Evolutionary conservation across 2,888 invertebrate species (phyloP).

Genomic region (Tryphoninae sp.): DNA sequence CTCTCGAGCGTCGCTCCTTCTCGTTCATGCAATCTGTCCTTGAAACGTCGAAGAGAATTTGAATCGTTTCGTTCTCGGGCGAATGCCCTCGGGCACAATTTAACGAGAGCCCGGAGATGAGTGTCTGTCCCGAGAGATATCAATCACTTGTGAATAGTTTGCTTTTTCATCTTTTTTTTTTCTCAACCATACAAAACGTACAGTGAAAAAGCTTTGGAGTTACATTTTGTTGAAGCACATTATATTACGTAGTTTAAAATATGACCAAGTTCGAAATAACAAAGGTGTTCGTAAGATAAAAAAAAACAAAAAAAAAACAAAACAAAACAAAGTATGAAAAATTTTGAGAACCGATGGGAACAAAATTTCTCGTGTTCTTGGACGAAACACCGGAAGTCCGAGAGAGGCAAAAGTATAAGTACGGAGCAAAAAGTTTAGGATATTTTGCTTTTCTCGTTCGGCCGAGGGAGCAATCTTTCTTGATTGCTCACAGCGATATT

Average conservation of each 20-base stretch:
- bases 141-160: conserved; percentile 30
- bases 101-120: conserved; percentile 52
- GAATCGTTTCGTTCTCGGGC: conserved; percentile 28
- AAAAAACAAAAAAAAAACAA: background rate
- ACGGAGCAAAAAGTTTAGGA: conserved; percentile 3
- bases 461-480: conserved; percentile 22
- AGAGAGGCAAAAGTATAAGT: background rate
- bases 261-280: background rate
- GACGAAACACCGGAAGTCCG: background rate
- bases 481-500: conserved; percentile 20
- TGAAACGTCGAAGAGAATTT: conserved; percentile 50
- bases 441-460: background rate
- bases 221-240: no score
- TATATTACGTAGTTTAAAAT: background rate
- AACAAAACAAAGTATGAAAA: background rate
- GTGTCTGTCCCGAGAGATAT: conserved; percentile 43
- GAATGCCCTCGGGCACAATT: conserved; percentile 45
- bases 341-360: background rate
- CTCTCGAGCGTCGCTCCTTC: background rate
- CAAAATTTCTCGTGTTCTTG: background rate
- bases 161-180: background rate
- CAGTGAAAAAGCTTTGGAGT: background rate
- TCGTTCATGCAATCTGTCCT: conserved; percentile 31
- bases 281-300: background rate
- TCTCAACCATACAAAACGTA: background rate